Conservation (phyloP, 2,888 invertebrate species). For the Galerucella pusilla region DNA sequence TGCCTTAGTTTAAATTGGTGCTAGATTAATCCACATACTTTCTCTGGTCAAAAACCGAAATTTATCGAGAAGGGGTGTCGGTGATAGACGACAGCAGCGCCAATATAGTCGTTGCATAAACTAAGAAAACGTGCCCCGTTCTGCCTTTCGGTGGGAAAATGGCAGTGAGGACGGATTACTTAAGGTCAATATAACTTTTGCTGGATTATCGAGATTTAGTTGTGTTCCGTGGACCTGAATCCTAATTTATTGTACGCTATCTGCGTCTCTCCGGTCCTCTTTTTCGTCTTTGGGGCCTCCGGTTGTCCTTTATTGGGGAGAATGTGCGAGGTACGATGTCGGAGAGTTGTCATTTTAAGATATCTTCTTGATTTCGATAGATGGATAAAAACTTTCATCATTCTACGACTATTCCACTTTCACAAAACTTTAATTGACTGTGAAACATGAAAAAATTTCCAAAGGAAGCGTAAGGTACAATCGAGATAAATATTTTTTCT, state of each 20-base stretch:
- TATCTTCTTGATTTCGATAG: conserved; percentile 17
- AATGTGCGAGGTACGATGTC: conserved; percentile 21
- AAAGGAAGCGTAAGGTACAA: no score
- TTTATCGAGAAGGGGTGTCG: conserved; percentile 26
- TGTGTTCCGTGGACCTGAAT: conserved; percentile 55
- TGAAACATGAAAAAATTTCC: no score
- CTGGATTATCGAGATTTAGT: conserved; percentile 59
- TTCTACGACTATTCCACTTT: no score
- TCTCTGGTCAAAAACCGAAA: conserved; percentile 22
- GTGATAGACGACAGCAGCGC: conserved; percentile 36
- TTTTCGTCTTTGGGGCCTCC: not conserved
- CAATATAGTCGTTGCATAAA: conserved; percentile 49
- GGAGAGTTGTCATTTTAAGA: conserved; percentile 9
- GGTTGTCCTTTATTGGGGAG: conserved; percentile 25
- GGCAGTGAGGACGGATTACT: conserved; percentile 53
- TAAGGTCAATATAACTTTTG: conserved; percentile 60
- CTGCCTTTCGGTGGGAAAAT: conserved; percentile 45
- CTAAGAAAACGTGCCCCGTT: conserved; percentile 51
- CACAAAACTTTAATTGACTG: no score
- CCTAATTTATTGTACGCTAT: conserved; percentile 55
- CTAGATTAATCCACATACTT: conserved; percentile 17
- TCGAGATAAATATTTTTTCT: no score
- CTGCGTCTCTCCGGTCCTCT: conserved; percentile 33
- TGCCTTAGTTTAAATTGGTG: conserved; percentile 20
- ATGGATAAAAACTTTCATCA: no score